Evolutionary conservation across 1,140 invertebrate species (phyloP).

Genomic region (Parasteatoda tepidariorum): DNA sequence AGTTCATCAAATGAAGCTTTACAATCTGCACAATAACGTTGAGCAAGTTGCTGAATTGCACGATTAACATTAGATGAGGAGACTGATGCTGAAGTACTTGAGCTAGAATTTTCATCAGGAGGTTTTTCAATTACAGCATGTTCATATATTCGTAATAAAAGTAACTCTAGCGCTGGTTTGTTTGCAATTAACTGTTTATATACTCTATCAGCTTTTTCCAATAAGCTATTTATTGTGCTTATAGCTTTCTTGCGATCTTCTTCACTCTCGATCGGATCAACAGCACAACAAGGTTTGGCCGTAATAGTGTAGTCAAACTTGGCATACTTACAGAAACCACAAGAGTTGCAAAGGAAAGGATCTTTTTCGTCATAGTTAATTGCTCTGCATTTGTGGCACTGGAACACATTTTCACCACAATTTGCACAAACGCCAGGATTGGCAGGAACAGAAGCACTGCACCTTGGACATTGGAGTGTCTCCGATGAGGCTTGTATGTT

Average conservation of each 20-base stretch:
- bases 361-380: constrained; percentile 99
- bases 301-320: constrained; percentile 95
- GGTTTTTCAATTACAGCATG: constrained; percentile 76
- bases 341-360: constrained; percentile 97
- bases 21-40: constrained; percentile 95
- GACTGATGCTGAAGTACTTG: constrained; percentile 64
- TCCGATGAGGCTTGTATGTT: constrained; percentile 83
- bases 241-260: constrained; percentile 97
- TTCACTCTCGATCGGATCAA: constrained; percentile 96
- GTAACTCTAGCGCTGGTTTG: constrained; percentile 88
- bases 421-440: constrained; percentile 97
- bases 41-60: constrained; percentile 76
- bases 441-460: constrained; percentile 94
- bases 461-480: constrained; percentile 94
- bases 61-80: constrained; percentile 72
- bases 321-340: constrained; percentile 99
- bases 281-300: constrained; percentile 90
- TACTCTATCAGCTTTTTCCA: constrained; percentile 94
- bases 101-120: constrained; percentile 72
- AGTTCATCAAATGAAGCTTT: constrained; percentile 95
- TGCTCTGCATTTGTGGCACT: constrained; percentile 81
- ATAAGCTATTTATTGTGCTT: constrained; percentile 84
- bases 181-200: constrained; percentile 89
- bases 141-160: constrained; percentile 82
- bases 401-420: constrained; percentile 98